Percentiles rank a stretch among this genome's conserved stretches.
phyloP scores from a whole-genome alignment of 2,888 invertebrate genomes.

The Cacoxenus indagator region DNA sequence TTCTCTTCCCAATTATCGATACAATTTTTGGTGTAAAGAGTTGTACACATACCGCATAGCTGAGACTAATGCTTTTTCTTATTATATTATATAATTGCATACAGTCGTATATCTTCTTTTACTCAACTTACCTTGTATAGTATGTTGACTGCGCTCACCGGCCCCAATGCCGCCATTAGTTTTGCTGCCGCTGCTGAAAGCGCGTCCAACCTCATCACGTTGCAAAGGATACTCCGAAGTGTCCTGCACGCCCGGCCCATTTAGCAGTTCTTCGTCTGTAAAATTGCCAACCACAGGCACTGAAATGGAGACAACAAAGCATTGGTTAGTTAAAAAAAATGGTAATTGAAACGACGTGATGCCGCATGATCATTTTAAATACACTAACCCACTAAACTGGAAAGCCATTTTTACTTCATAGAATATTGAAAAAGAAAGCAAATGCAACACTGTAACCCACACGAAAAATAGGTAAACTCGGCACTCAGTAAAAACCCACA shows the following conservation, averaged over 20 bases:
- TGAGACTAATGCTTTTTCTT: too few species aligned
- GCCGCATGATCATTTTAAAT: too few species aligned
- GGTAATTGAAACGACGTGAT: background rate
- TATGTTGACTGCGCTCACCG: conserved; percentile 72
- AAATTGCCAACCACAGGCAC: conserved; percentile 76
- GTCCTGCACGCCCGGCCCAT: conserved; percentile 69
- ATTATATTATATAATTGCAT: conserved; percentile 22
- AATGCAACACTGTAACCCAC: background rate
- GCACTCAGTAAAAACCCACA: conserved; percentile 4
- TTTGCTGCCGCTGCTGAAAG: conserved; percentile 68
- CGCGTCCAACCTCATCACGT: conserved; percentile 77
- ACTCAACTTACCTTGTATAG: conserved; percentile 64
- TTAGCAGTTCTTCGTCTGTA: conserved; percentile 74
- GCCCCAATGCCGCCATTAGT: background rate
- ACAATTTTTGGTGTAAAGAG: too few species aligned
- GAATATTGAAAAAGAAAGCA: background rate
- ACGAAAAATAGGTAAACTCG: conserved; percentile 17
- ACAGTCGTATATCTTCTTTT: background rate
- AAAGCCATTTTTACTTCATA: background rate
- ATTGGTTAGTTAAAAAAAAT: background rate
- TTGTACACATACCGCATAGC: too few species aligned
- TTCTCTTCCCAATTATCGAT: too few species aligned
- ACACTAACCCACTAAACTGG: conserved; percentile 16
- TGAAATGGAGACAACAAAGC: conserved; percentile 53
- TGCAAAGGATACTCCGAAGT: conserved; percentile 78